Evolutionary conservation across 2,888 invertebrate species (phyloP).

Genomic region (Eupithecia exiguata): DNA sequence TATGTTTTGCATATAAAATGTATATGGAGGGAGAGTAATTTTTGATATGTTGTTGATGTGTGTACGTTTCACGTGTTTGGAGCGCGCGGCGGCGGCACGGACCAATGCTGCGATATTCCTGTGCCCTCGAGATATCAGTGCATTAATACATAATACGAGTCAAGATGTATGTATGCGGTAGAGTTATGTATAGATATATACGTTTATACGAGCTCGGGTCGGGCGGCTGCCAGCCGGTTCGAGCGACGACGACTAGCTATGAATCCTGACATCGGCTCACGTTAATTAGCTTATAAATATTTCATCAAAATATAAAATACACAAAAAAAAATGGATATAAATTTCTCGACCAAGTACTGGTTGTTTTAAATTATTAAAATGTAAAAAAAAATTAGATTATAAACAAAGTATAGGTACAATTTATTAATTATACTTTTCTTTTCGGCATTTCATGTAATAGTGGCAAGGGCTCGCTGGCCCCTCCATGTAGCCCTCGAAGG

Average conservation of each 20-base stretch:
- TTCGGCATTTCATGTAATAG: constrained; percentile 80
- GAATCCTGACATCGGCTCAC: constrained; percentile 84
- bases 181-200: constrained; percentile 78
- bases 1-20: constrained; percentile 66
- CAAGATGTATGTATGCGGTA: constrained; percentile 74
- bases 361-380: constrained; percentile 85
- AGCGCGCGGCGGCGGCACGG: constrained; percentile 61
- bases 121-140: constrained; percentile 82
- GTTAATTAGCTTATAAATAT: constrained; percentile 84
- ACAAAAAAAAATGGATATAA: constrained; percentile 83
- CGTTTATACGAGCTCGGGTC: constrained; percentile 71
- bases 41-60: constrained; percentile 45
- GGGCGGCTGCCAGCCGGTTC: constrained; percentile 77
- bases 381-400: constrained; percentile 84
- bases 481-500: neutral
- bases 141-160: constrained; percentile 72
- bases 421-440: constrained; percentile 83
- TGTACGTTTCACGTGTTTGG: constrained; percentile 47
- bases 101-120: constrained; percentile 82
- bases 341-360: constrained; percentile 84
- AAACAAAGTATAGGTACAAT: constrained; percentile 84
- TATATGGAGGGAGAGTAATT: constrained; percentile 58
- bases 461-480: constrained; percentile 69
- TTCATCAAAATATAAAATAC: constrained; percentile 84
- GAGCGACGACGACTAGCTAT: constrained; percentile 84